Conservation (phyloP, 1,140 invertebrate species). For the Apis dorsata region DNA sequence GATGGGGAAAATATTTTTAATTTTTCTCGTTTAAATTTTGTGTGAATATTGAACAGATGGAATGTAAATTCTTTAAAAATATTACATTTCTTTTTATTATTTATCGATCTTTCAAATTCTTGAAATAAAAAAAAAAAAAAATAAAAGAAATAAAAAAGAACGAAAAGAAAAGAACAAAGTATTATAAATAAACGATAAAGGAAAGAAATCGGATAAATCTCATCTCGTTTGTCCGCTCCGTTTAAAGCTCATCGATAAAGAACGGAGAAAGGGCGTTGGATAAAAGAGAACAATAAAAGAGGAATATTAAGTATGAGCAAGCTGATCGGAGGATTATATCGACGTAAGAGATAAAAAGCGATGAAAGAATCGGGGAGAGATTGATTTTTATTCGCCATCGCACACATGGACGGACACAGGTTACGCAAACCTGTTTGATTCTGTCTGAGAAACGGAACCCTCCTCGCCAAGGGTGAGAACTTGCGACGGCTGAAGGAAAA, state of each 20-base stretch:
- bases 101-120: too few relatives aligned
- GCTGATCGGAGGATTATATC: not conserved
- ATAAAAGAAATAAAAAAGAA: not conserved
- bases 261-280: not conserved
- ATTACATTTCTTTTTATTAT: too few relatives aligned
- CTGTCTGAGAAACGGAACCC: slow-evolving; percentile 58
- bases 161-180: not conserved
- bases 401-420: not conserved
- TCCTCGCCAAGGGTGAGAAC: slow-evolving; percentile 49
- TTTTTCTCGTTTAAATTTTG: too few relatives aligned
- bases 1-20: too few relatives aligned
- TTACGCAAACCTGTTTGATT: slow-evolving; percentile 64
- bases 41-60: too few relatives aligned
- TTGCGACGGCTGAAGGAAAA: slow-evolving; percentile 46
- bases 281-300: not conserved
- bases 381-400: slow-evolving; percentile 45
- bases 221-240: not conserved
- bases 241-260: too few relatives aligned
- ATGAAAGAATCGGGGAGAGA: slow-evolving; percentile 39
- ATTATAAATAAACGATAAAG: not conserved
- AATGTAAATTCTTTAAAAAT: too few relatives aligned
- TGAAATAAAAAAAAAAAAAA: too few relatives aligned
- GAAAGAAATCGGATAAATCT: not conserved
- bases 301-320: not conserved
- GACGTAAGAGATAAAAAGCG: slow-evolving; percentile 35